Percentiles rank a stretch among this genome's conserved stretches.
These are phyloP conservation scores for Eupithecia abbreviata DNA, from an alignment of 2,888 invertebrate genomes.

Conservation along the genomic window DNA sequence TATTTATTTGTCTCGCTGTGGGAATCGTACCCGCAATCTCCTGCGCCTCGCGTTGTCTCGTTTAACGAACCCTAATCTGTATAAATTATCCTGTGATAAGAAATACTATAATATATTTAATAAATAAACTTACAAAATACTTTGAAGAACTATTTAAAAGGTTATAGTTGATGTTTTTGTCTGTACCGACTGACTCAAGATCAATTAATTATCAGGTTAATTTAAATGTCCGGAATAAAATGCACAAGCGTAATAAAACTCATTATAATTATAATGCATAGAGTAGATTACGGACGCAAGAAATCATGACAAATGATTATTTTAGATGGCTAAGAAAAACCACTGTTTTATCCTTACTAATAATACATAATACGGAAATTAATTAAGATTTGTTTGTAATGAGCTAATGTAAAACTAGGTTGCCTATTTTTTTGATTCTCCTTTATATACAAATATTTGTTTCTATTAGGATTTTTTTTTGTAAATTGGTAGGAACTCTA, in stretches of 20 bases:
- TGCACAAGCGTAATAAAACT: not conserved
- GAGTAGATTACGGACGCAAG: constrained; percentile 1
- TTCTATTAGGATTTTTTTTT: too few species aligned
- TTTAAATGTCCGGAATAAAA: constrained; percentile 1
- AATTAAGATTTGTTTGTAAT: not conserved
- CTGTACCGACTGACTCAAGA: not conserved
- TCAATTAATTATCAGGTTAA: not conserved
- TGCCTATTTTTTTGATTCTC: too few species aligned
- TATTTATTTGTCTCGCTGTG: not conserved
- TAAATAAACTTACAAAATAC: not conserved
- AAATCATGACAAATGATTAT: constrained; percentile 4
- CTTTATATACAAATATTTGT: too few species aligned
- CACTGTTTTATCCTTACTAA: not conserved
- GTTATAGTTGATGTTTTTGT: not conserved
- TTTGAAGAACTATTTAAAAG: constrained; percentile 1
- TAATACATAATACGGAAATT: not conserved
- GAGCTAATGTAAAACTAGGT: not conserved
- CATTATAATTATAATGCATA: not conserved
- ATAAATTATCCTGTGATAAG: not conserved
- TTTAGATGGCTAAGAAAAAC: not conserved
- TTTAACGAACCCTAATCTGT: not conserved
- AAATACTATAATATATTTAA: not conserved
- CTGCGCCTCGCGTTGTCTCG: not conserved
- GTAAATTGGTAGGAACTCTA: too few species aligned
- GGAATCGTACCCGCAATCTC: not conserved